Percentiles rank a stretch among this genome's conserved stretches.
Evolutionary conservation across 2,797 vertebrate genomes (phyloP).

Genomic region (Hafferia zeledoni): DNA sequence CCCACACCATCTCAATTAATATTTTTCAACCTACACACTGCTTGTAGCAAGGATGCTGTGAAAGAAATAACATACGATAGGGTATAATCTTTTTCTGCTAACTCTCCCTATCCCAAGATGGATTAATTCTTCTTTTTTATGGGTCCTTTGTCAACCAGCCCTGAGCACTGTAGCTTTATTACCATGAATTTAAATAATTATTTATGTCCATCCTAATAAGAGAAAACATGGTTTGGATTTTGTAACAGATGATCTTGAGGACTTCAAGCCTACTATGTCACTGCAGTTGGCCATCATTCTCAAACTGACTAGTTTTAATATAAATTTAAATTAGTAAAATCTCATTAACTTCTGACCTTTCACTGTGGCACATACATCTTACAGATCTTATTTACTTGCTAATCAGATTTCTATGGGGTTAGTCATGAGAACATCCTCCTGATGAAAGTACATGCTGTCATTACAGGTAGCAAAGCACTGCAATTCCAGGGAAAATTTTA

Average conservation of each 20-base stretch:
- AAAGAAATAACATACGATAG: background rate
- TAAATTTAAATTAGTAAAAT: slow-evolving; percentile 7
- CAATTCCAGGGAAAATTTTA: background rate
- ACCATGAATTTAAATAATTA: slow-evolving; percentile 1
- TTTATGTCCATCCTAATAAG: background rate
- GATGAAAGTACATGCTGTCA: background rate
- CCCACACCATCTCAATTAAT: background rate
- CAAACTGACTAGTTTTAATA: background rate
- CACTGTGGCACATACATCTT: background rate
- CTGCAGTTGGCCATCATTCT: background rate
- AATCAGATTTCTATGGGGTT: background rate
- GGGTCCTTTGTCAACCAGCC: background rate
- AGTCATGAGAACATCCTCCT: background rate
- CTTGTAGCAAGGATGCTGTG: background rate
- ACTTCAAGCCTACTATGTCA: background rate
- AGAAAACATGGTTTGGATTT: slow-evolving; percentile 3
- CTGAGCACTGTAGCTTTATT: background rate
- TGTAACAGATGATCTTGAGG: background rate
- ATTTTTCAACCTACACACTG: background rate
- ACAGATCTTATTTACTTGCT: background rate
- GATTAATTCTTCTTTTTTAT: background rate
- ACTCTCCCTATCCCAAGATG: background rate
- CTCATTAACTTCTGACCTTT: slow-evolving; percentile 2
- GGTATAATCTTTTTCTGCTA: background rate
- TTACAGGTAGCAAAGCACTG: background rate